Conservation (phyloP, 1,140 invertebrate species). For the Eriocheir sinensis region DNA sequence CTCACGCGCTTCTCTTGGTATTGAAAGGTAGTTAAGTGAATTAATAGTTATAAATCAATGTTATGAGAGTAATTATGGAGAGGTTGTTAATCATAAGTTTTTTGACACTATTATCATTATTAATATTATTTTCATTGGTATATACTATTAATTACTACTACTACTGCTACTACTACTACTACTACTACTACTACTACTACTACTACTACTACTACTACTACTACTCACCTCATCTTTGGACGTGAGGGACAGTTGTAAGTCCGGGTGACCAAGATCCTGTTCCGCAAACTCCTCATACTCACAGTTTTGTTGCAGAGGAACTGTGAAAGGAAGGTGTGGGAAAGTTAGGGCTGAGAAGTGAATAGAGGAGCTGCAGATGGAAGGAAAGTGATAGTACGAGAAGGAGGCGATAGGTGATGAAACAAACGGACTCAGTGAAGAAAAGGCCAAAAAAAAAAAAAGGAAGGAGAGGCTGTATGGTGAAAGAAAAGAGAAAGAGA, state of each 20-base stretch:
- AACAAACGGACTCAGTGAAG: no score
- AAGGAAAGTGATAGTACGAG: background rate
- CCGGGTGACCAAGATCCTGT: constrained; percentile 81
- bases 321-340: background rate
- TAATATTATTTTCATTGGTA: background rate
- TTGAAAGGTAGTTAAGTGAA: background rate
- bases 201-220: background rate
- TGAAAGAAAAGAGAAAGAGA: background rate
- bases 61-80: background rate
- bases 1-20: no score
- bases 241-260: constrained; percentile 80
- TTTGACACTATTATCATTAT: background rate
- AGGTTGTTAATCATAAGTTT: background rate
- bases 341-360: background rate
- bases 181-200: background rate
- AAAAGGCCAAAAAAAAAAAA: no score
- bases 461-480: background rate
- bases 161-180: background rate
- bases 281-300: constrained; percentile 82
- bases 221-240: constrained; percentile 80
- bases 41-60: background rate
- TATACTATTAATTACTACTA: background rate
- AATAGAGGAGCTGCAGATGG: no score
- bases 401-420: background rate
- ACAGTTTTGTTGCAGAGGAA: constrained; percentile 80